Percentiles rank a stretch among this genome's conserved stretches.
Evolutionary conservation across 2,888 invertebrate genomes (phyloP).

Genomic region (Drosophila birchii): DNA sequence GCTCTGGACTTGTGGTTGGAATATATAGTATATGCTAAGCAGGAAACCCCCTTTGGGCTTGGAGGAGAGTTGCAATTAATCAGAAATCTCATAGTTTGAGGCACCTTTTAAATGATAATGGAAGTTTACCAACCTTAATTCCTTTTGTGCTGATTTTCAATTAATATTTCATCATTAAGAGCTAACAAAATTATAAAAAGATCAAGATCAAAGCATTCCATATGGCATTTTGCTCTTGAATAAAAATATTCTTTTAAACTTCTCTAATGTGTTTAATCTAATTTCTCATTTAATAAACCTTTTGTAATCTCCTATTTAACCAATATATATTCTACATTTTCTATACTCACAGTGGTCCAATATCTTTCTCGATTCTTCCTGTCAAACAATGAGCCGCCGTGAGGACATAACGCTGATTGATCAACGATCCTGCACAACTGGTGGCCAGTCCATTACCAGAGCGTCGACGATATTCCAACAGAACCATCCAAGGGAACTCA

Average conservation of each 20-base stretch:
- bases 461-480: conserved; percentile 87
- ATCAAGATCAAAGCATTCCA: neutral
- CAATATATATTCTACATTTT: neutral
- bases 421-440: conserved; percentile 83
- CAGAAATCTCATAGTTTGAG: neutral
- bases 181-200: neutral
- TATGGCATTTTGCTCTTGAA: neutral
- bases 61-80: neutral
- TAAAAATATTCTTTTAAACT: neutral
- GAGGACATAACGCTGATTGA: conserved; percentile 86
- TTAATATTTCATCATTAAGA: no score
- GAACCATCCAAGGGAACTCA: conserved; percentile 90
- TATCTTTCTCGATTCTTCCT: conserved; percentile 85
- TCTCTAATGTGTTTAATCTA: neutral
- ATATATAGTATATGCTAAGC: neutral
- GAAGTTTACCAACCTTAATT: neutral
- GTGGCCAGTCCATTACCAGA: conserved; percentile 66
- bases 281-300: no score
- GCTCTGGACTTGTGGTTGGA: conserved; percentile 14
- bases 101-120: no score
- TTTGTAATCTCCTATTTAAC: no score
- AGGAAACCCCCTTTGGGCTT: neutral
- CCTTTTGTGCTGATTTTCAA: neutral
- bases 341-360: conserved; percentile 86
- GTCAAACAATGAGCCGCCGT: conserved; percentile 88